phyloP scores from a whole-genome alignment of 2,888 invertebrate species.

The Brenthis ino region DNA sequence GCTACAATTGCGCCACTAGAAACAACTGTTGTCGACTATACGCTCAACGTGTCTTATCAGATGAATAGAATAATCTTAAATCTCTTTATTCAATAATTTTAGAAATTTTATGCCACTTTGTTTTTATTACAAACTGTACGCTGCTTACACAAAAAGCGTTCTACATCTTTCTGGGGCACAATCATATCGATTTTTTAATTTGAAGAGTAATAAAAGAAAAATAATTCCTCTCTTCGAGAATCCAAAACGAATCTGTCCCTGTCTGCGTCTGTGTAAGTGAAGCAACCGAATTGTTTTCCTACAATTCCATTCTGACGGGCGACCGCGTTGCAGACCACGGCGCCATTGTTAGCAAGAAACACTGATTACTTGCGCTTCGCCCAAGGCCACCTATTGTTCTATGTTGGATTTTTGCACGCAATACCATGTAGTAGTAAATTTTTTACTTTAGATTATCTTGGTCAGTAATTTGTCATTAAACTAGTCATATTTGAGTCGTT shows the following conservation, averaged over 20 bases:
- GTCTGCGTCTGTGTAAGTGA: slow-evolving; percentile 25
- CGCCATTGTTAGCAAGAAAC: slow-evolving; percentile 54
- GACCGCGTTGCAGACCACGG: slow-evolving; percentile 37
- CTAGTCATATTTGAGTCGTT: slow-evolving; percentile 7
- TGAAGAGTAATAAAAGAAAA: slow-evolving; percentile 28
- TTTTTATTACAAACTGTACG: background rate
- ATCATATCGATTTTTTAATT: slow-evolving; percentile 27
- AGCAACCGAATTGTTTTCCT: slow-evolving; percentile 43
- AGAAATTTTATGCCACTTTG: background rate
- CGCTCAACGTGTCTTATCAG: no score
- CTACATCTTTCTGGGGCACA: slow-evolving; percentile 15
- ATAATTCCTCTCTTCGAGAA: slow-evolving; percentile 17
- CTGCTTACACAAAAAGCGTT: background rate
- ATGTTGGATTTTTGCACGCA: slow-evolving; percentile 70
- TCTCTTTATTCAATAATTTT: no score
- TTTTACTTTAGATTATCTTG: slow-evolving; percentile 45
- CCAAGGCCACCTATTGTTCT: slow-evolving; percentile 77
- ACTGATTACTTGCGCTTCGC: slow-evolving; percentile 70
- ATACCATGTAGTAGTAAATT: slow-evolving; percentile 44
- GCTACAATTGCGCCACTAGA: no score
- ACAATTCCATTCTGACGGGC: slow-evolving; percentile 43
- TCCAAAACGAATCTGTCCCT: slow-evolving; percentile 29
- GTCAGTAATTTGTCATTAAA: slow-evolving; percentile 41
- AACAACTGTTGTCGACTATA: no score
- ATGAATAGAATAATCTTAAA: no score